These are phyloP conservation scores for Pseudomyrmex pallidus DNA, from an alignment of 1,140 invertebrate species.

Conservation along the genomic window DNA sequence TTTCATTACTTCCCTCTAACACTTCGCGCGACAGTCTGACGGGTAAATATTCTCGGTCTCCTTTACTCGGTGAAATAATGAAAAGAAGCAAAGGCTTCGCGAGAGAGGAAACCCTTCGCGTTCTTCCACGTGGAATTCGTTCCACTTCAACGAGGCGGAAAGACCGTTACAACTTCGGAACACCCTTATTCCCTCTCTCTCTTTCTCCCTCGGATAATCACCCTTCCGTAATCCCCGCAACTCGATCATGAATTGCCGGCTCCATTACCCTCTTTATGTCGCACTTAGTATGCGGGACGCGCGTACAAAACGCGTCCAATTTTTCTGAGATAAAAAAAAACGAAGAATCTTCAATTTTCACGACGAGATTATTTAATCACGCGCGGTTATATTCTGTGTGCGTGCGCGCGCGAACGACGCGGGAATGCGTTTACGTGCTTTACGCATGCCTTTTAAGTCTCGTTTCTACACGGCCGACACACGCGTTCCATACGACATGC, in stretches of 20 bases:
- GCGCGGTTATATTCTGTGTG: neutral
- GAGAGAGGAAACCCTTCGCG: conserved; percentile 31
- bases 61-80: conserved; percentile 6
- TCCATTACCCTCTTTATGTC: neutral
- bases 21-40: neutral
- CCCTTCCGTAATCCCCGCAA: conserved; percentile 18
- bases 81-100: conserved; percentile 17
- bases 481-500: conserved; percentile 60
- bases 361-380: neutral
- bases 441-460: conserved; percentile 8
- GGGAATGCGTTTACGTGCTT: conserved; percentile 12
- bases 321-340: neutral
- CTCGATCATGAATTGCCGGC: conserved; percentile 18
- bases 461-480: neutral
- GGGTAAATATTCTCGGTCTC: conserved; percentile 20
- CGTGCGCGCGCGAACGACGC: neutral
- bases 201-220: conserved; percentile 15
- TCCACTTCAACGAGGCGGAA: conserved; percentile 50
- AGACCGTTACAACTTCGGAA: conserved; percentile 49
- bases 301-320: neutral
- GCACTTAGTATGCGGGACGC: neutral
- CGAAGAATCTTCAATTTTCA: neutral
- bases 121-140: conserved; percentile 33
- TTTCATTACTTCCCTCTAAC: neutral
- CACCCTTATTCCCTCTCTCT: neutral